Percentiles rank a stretch among this genome's conserved stretches.
phyloP scores from a whole-genome alignment of 1,140 invertebrate species.

The Dinoponera quadriceps region DNA sequence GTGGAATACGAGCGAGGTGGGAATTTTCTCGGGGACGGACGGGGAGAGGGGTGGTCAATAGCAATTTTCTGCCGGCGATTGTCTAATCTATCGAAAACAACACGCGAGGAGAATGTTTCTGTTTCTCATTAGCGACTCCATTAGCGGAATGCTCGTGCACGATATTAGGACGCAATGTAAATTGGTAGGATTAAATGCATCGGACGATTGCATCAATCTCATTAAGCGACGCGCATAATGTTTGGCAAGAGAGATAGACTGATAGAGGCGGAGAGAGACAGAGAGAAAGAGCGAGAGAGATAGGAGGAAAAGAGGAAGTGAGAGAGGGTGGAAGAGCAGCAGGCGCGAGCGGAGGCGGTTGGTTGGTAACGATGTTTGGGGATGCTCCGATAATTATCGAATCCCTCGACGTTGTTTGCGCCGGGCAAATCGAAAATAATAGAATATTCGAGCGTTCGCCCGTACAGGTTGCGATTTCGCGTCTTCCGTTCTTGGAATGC shows the following conservation, averaged over 20 bases:
- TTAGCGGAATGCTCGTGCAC: conserved; percentile 71
- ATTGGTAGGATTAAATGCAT: conserved; percentile 81
- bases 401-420: conserved; percentile 77
- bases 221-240: conserved; percentile 79
- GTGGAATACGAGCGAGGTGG: not conserved
- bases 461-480: not conserved
- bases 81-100: conserved; percentile 54
- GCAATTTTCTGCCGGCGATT: conserved; percentile 33
- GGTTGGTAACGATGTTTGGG: conserved; percentile 80
- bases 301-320: conserved; percentile 19
- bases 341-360: conserved; percentile 55
- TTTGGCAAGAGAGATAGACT: conserved; percentile 72
- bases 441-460: conserved; percentile 65
- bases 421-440: conserved; percentile 80
- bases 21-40: not conserved
- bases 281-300: not conserved
- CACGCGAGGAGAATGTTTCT: conserved; percentile 49
- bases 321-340: conserved; percentile 19
- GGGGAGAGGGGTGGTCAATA: not conserved
- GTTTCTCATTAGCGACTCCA: conserved; percentile 74
- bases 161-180: conserved; percentile 76
- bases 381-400: conserved; percentile 81
- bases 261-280: conserved; percentile 34
- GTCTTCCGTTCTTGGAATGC: conserved; percentile 17
- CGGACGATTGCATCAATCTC: conserved; percentile 82